Evolutionary conservation across 2,113 vertebrate genomes (phyloP), one percentile per base, ranked within the genome.

Genomic region (Hemiscyllium ocellatum): DNA sequence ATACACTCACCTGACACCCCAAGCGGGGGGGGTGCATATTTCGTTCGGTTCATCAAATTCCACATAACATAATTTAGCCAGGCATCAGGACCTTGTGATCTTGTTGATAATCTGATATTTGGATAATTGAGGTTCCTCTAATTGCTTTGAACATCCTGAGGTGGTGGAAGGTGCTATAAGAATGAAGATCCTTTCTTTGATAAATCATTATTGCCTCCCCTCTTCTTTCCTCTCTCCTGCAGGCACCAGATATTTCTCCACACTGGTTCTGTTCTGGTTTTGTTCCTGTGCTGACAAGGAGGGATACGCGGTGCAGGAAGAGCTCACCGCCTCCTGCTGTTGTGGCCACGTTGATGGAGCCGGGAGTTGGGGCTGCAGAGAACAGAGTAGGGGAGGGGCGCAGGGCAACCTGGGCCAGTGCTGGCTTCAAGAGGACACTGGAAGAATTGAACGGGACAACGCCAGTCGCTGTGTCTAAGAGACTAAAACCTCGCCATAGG

Each of bases 401-500:
- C 50, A 52, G 47, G 50, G 42, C 13, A 3, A 6, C 66, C 29
- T 56, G 95, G 68, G 42, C 91, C 96, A 96, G 95, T 76, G 97
- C 96, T 1, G 97, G 78, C 96, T 98, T 97, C 96, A 98, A 98
- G 97, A 97, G 97, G 97, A 98, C 97, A 72, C 56, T 97, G 96
- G 97, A 98, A 96, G 98, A 98, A 95, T 97, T 98, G 85, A 98
- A 98, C 87, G 76, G 80, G 61, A 20, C 26, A 0, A 22, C 70
- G 7, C 97, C 97, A 22, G 97, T 97, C 89, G 97, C 98, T 17
- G 96, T 97, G 20, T 0, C 97, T 96, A 98, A 98, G 97, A 98
- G 97, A 95, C 97, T 97, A 0, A 97, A 97, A 56, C 97, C 97
- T 50, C 97, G 97, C 87, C 96, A 97, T 91, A 96, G 89, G 1